Percentiles rank a stretch among this genome's conserved stretches.
These are phyloP conservation scores for Furnarius figulus DNA, from an alignment of 2,113 vertebrate genomes.

Conservation along the genomic window DNA sequence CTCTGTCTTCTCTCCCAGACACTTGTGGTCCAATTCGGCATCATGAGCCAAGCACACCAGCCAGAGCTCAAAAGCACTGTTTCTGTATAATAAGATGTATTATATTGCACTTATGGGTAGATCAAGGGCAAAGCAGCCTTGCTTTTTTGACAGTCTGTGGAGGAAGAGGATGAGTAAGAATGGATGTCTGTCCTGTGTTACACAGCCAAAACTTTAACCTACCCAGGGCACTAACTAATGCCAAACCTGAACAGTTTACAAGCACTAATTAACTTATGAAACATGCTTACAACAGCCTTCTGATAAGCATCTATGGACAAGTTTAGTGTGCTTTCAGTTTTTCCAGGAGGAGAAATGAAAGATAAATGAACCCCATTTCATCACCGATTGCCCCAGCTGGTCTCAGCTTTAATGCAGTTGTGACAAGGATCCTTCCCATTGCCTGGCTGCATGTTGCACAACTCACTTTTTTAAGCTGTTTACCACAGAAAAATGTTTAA, in stretches of 20 bases:
- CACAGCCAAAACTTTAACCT: background rate
- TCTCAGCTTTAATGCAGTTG: background rate
- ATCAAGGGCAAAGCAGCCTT: background rate
- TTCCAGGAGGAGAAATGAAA: background rate
- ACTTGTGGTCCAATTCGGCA: background rate
- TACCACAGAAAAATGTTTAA: constrained; percentile 43
- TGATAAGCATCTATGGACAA: background rate
- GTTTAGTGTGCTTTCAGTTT: background rate
- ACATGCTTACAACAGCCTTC: background rate
- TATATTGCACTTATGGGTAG: too few relatives aligned
- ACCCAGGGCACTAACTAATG: too few relatives aligned
- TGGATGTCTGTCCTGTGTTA: accelerated
- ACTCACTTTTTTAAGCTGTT: background rate
- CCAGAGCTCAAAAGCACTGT: background rate
- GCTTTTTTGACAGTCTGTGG: accelerated
- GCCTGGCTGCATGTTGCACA: background rate
- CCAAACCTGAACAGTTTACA: background rate
- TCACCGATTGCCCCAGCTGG: background rate
- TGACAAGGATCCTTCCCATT: background rate
- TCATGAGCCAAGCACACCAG: background rate
- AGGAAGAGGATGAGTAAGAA: background rate
- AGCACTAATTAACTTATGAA: background rate
- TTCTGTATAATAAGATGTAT: background rate
- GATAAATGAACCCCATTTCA: background rate
- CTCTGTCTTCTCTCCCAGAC: background rate